A percentile compares a stretch with the other conserved stretches of the same genome.
These are phyloP conservation scores for Cylindroiulus punctatus DNA, from an alignment of 2,888 invertebrate genomes.

Conservation along the genomic window DNA sequence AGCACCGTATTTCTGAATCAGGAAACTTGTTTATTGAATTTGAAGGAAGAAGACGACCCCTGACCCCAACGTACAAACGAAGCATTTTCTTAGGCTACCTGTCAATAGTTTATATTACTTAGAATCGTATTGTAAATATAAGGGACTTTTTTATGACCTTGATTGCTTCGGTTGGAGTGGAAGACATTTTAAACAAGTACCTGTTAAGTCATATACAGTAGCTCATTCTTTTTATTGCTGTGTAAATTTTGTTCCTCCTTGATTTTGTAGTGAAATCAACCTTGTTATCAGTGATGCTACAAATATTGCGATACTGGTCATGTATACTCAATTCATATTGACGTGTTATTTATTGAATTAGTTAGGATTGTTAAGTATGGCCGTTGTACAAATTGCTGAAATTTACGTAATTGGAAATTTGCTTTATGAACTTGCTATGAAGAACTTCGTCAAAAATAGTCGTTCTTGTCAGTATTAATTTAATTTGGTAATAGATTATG, in stretches of 20 bases:
- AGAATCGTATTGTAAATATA: constrained; percentile 21
- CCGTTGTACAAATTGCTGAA: constrained; percentile 30
- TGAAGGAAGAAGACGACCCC: neutral
- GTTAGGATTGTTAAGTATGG: constrained; percentile 38
- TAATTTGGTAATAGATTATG: neutral
- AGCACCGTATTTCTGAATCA: neutral
- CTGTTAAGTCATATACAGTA: constrained; percentile 15
- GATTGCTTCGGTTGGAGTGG: constrained; percentile 16
- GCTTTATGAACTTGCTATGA: neutral
- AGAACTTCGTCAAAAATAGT: neutral
- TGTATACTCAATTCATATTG: constrained; percentile 42
- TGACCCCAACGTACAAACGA: constrained; percentile 28
- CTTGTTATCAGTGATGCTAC: constrained; percentile 25
- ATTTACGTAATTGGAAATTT: neutral
- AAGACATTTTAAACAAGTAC: neutral
- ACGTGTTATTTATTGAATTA: constrained; percentile 42
- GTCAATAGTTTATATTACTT: constrained; percentile 1
- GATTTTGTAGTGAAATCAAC: constrained; percentile 26
- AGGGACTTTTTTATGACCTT: neutral
- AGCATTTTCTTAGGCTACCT: neutral
- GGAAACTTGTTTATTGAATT: neutral
- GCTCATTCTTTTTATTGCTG: constrained; percentile 29
- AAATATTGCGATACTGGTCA: constrained; percentile 21
- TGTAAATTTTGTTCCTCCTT: constrained; percentile 23
- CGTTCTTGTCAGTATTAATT: constrained; percentile 31